Conservation (phyloP, 2,797 vertebrate genomes). For the Erithacus rubecula region DNA sequence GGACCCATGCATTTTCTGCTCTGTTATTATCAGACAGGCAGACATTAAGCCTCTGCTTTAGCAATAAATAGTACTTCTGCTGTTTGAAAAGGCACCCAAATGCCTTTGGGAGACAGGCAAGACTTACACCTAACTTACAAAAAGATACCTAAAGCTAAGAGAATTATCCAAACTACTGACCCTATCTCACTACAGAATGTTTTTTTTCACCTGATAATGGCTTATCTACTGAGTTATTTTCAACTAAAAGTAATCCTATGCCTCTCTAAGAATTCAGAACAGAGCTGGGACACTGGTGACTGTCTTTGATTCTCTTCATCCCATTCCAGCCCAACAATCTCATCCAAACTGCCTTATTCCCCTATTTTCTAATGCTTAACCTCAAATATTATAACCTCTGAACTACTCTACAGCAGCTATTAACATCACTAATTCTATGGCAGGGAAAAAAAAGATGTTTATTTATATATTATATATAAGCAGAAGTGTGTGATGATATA, state of each 20-base stretch:
- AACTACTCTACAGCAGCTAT: neutral
- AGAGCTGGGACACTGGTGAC: neutral
- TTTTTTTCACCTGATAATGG: neutral
- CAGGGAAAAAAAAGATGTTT: neutral
- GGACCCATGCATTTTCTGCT: neutral
- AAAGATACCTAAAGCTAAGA: neutral
- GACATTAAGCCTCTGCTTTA: neutral
- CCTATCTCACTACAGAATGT: neutral
- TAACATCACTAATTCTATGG: neutral
- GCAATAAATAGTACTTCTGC: neutral
- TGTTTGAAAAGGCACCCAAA: neutral
- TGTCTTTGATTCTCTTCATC: neutral
- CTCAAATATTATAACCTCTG: neutral
- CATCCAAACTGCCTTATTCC: neutral
- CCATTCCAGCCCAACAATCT: neutral
- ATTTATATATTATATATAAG: neutral
- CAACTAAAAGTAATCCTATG: neutral
- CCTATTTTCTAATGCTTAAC: neutral
- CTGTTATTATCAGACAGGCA: neutral
- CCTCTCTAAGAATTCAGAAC: neutral
- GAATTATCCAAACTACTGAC: neutral
- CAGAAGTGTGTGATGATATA: neutral
- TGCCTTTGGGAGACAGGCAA: neutral
- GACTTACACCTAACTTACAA: neutral
- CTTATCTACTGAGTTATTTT: neutral